A percentile compares a stretch with the other conserved stretches of the same genome.
These are phyloP conservation scores for Panzeria rudis DNA, from an alignment of 2,888 invertebrate genomes.

Conservation along the genomic window DNA sequence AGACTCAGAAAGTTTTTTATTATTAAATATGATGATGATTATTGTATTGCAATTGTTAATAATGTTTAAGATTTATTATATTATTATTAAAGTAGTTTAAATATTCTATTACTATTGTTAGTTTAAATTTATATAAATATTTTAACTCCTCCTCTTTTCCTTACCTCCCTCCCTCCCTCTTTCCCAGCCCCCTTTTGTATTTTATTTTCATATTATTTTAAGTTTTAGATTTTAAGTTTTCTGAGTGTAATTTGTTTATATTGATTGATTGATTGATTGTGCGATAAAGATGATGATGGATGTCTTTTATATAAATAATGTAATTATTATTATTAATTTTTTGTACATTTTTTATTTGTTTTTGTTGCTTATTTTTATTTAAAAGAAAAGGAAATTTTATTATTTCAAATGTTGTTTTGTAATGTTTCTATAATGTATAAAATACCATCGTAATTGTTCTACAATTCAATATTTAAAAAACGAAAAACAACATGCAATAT, in stretches of 20 bases:
- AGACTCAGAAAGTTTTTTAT: conserved; percentile 52
- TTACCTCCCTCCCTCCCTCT: background rate
- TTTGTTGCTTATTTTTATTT: conserved; percentile 73
- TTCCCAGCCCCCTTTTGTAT: conserved; percentile 49
- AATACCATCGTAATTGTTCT: conserved; percentile 33
- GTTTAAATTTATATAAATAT: conserved; percentile 68
- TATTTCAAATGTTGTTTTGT: conserved; percentile 64
- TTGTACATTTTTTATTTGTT: conserved; percentile 69
- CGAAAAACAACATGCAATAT: conserved; percentile 60
- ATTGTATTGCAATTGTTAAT: conserved; percentile 70
- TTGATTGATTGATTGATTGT: conserved; percentile 43
- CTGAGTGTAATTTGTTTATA: conserved; percentile 58
- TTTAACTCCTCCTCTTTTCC: conserved; percentile 32
- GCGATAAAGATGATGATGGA: conserved; percentile 39
- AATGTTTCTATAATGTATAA: conserved; percentile 45
- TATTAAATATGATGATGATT: conserved; percentile 57
- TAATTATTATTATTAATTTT: conserved; percentile 65
- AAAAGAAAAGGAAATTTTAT: conserved; percentile 52
- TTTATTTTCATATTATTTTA: conserved; percentile 57
- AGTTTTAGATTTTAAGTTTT: conserved; percentile 49
- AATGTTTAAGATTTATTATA: conserved; percentile 70
- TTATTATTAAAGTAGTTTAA: conserved; percentile 65
- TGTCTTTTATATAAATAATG: conserved; percentile 50
- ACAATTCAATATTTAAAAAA: conserved; percentile 24
- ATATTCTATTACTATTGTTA: conserved; percentile 71